phyloP scores from a whole-genome alignment of 2,797 vertebrate species.

The Neosilurus mollespiculum region DNA sequence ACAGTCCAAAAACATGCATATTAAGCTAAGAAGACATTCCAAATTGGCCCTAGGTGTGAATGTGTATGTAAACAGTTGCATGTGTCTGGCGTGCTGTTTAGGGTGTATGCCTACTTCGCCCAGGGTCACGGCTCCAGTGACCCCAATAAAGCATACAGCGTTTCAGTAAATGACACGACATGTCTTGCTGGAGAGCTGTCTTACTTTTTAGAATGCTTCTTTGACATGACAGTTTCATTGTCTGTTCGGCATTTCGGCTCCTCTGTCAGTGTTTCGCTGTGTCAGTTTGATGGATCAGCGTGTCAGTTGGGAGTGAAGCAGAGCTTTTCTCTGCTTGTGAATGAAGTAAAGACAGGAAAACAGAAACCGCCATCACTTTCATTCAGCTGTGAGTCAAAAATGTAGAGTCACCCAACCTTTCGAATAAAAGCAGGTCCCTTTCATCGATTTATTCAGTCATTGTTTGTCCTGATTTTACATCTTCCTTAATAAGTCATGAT shows the following conservation, averaged over 20 bases:
- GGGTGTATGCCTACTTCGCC: too few relatives aligned
- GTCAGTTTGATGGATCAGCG: slow-evolving; percentile 1
- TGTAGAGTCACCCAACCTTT: slow-evolving; percentile 25
- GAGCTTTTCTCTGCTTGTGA: slow-evolving; percentile 10
- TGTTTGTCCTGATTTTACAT: neutral
- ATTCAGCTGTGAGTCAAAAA: slow-evolving; percentile 37
- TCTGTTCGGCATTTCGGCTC: slow-evolving; percentile 17
- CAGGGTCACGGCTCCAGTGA: too few relatives aligned
- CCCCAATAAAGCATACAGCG: too few relatives aligned
- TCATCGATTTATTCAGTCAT: neutral
- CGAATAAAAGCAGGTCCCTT: slow-evolving; percentile 15
- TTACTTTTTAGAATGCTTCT: neutral
- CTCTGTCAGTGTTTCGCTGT: neutral
- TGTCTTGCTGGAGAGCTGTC: neutral
- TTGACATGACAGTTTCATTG: neutral
- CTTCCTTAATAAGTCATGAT: slow-evolving; percentile 9
- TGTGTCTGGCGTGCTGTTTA: too few relatives aligned
- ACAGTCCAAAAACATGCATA: too few relatives aligned
- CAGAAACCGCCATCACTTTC: neutral
- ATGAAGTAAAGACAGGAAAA: neutral
- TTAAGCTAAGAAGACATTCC: too few relatives aligned
- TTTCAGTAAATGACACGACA: too few relatives aligned
- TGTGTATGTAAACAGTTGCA: too few relatives aligned
- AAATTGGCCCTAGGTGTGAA: too few relatives aligned
- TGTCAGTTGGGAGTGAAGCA: neutral